phyloP scores from a whole-genome alignment of 2,797 vertebrate genomes.

The Pipistrellus pygmaeus region DNA sequence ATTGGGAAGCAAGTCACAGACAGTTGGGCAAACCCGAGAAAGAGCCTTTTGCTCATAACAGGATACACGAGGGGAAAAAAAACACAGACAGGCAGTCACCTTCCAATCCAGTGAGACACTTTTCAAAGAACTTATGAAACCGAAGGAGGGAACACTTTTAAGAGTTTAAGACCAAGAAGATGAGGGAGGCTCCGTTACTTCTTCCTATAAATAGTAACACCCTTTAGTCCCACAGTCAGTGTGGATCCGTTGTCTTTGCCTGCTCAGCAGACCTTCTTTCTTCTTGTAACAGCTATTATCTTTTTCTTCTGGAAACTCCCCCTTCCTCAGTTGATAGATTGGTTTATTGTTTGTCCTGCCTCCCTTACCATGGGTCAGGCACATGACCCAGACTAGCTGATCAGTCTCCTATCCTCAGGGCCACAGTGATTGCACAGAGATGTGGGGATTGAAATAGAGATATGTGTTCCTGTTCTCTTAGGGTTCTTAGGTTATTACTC shows the following conservation, averaged over 20 bases:
- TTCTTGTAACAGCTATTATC: not conserved
- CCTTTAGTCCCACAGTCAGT: not conserved
- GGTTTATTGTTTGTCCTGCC: not conserved
- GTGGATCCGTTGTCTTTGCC: not conserved
- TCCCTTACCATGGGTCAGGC: not conserved
- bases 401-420: not conserved
- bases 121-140: constrained; percentile 22
- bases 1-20: constrained; percentile 56
- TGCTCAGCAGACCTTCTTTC: not conserved
- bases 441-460: not conserved
- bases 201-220: not conserved
- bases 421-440: not conserved
- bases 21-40: constrained; percentile 57
- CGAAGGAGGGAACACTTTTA: not conserved
- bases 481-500: not conserved
- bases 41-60: constrained; percentile 50
- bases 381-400: not conserved
- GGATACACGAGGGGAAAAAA: constrained; percentile 15
- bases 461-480: not conserved
- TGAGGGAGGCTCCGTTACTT: not conserved
- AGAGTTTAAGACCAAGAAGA: constrained; percentile 43
- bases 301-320: not conserved
- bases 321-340: not conserved
- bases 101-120: constrained; percentile 62
- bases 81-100: constrained; percentile 33